These are phyloP conservation scores for Artemia sp. DNA, from an alignment of 2,888 invertebrate species.

Conservation along the genomic window DNA sequence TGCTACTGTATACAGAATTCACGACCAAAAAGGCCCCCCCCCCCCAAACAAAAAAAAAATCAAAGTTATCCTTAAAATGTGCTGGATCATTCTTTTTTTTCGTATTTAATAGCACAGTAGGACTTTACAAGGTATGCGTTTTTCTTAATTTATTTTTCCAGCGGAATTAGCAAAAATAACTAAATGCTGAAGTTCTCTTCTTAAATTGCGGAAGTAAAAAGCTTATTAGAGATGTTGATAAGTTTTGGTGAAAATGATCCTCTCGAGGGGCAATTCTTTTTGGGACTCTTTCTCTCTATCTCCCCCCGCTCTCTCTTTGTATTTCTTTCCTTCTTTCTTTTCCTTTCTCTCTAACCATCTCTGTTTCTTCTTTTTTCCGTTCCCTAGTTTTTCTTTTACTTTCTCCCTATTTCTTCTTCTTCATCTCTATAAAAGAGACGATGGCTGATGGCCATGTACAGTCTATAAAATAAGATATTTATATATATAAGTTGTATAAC, in stretches of 20 bases:
- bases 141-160: background rate
- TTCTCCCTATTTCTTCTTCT: background rate
- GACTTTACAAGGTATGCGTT: background rate
- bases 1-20: no score
- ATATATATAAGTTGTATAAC: no score
- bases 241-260: background rate
- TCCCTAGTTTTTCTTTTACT: background rate
- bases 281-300: background rate
- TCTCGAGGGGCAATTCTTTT: slow-evolving; percentile 6
- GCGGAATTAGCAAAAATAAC: background rate
- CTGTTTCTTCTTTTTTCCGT: background rate
- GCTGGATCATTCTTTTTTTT: no score
- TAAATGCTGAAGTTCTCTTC: no score
- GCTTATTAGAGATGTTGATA: background rate
- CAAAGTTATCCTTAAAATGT: no score
- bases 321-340: background rate
- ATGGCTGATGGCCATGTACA: background rate
- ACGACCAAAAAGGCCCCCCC: no score
- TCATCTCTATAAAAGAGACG: background rate
- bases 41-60: no score
- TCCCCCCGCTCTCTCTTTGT: background rate
- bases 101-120: no score
- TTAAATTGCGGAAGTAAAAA: background rate
- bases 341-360: background rate
- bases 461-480: background rate